Base-by-base conservation (phyloP, 1,140 invertebrate genomes). In the Cherax quadricarinatus region DNA sequence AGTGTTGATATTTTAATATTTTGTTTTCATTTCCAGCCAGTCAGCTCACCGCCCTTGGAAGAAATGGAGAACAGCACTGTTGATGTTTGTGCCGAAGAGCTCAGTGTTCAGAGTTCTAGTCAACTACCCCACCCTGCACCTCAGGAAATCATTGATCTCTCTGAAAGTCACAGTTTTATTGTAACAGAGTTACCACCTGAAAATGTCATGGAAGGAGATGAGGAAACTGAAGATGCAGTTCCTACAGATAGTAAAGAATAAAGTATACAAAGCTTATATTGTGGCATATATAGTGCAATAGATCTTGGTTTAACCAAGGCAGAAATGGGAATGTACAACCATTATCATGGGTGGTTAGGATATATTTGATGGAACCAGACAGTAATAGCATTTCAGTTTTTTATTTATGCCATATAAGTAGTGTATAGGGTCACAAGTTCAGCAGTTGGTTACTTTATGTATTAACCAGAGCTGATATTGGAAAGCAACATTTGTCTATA, bases 121-220 rank as follows among this genome's bases (percentile, higher is more conserved):
- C 78, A 81, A n/a, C 49, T 86, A 48, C 75, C 90, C 16, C 60
- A 75, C 10, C 48, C 70, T 41, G 84, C 73, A 12, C 79, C 90
- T 12, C 24, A 80, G 30, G 62, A 91, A 21, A 86, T 91, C 41
- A 91, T 91, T 21, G 90, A 91, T 53, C 83, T 91, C 6, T 70
- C 90, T 3, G 90, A 91, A 53, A 86, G 73, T 51, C 90, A 91
- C 21, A 91, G 90, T n/a, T 91, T 91, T 60, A 91, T 91, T 30
- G 90, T 91, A 10, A 87, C 90, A 6, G 84, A 91, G 24, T n/a
- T 91, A n/a, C 90, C 90, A 1, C 90, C 90, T 30, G 90, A 91
- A 30, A 91, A 91, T 57, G 90, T 91, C 7, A 91, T 91, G 90
- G 90, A 91, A n/a, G 90, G 84, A 9, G 89, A 91, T 24, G 88